Evolutionary conservation across 2,797 vertebrate genomes (phyloP).

Genomic region (Pachyuromys duprasi): DNA sequence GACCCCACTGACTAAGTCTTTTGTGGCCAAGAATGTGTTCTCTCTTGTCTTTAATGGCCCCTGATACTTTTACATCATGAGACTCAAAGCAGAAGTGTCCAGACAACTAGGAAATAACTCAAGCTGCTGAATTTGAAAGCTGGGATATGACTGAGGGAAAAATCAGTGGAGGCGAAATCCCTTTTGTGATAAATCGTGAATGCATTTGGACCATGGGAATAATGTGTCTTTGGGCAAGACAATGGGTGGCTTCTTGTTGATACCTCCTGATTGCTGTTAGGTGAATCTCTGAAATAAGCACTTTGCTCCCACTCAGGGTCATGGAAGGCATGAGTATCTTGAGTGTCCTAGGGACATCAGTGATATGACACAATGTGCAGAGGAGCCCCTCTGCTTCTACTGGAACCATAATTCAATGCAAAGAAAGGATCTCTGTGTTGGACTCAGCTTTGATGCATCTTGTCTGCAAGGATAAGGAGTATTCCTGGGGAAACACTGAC

Average conservation of each 20-base stretch:
- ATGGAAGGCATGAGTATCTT: too few species aligned
- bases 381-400: neutral
- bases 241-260: neutral
- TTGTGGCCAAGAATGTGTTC: neutral
- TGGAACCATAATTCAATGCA: neutral
- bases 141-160: neutral
- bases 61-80: neutral
- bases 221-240: neutral
- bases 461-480: neutral
- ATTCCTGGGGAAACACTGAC: fast-evolving
- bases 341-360: neutral
- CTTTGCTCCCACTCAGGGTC: too few species aligned
- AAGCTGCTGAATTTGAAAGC: neutral
- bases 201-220: fast-evolving
- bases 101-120: too few species aligned
- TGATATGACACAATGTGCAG: neutral
- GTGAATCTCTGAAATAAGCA: neutral
- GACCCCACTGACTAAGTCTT: neutral
- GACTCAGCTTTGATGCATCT: neutral
- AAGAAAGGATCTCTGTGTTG: neutral
- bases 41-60: neutral
- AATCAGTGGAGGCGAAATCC: fast-evolving
- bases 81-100: neutral
- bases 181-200: fast-evolving
- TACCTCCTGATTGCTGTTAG: too few species aligned